Evolutionary conservation across 2,113 vertebrate species (phyloP).

Genomic region (Cyphomyrus discorhynchus): DNA sequence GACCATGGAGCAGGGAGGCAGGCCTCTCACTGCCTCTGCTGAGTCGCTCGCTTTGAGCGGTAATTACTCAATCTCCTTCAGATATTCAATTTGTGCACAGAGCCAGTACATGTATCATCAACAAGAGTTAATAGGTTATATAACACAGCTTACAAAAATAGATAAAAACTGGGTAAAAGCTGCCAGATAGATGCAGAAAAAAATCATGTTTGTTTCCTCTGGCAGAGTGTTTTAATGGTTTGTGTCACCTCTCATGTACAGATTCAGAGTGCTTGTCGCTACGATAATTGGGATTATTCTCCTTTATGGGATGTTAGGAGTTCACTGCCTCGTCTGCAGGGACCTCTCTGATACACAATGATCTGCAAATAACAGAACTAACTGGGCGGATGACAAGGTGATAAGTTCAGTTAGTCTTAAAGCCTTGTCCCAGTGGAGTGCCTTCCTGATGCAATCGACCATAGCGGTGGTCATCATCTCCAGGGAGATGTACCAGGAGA

Average conservation of each 20-base stretch:
- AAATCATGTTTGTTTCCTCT: neutral
- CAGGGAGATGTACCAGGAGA: neutral
- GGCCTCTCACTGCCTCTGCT: neutral
- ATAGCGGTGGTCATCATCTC: neutral
- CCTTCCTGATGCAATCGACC: too few relatives aligned
- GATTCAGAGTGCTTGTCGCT: neutral
- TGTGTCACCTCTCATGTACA: neutral
- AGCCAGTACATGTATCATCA: neutral
- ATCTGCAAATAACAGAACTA: neutral
- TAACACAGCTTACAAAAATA: neutral
- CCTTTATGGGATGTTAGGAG: neutral
- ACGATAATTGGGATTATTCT: neutral
- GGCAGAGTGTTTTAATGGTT: neutral
- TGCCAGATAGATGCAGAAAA: neutral
- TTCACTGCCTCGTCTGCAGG: neutral
- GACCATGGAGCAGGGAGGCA: neutral
- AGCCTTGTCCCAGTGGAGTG: too few relatives aligned
- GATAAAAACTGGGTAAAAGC: neutral
- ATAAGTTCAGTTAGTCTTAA: neutral
- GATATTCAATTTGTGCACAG: neutral
- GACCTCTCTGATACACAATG: neutral
- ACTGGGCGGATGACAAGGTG: neutral
- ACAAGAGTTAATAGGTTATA: neutral
- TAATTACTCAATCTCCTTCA: neutral
- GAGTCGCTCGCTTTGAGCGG: neutral